Base-by-base conservation (phyloP, 2,888 invertebrate genomes). In the Ormyrus thymus region DNA sequence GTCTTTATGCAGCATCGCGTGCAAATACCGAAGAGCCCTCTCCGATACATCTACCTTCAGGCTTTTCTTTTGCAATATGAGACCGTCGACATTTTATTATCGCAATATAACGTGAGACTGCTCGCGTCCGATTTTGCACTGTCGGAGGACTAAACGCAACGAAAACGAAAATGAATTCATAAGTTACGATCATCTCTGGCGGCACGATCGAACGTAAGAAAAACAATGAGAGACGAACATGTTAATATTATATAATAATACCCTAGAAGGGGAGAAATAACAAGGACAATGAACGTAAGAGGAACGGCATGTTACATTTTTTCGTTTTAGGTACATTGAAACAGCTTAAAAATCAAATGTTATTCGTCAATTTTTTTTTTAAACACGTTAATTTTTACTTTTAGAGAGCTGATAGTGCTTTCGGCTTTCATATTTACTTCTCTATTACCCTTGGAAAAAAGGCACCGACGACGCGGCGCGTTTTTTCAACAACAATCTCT, bases 101-200 rank as follows among this genome's bases (percentile, higher is more conserved):
- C 66, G 74, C 68, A 78, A 71, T 66, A 66, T 66, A 78, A 76
- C 59, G 65, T 74, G 75, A 76, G 76, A 79, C 81, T 81, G 79
- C 66, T 77, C 77, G 79, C 77, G 79, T 76, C 79, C 81, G 81
- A 81, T 76, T 74, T 75, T 61, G 70, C 55, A 78, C 78, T 78
- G 71, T 73, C 77, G 76, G 79, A 81, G 79, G 81, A 79, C 81
- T 77, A 79, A 81, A 78, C 69, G 76, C 56, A 76, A 76, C 50
- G 53, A 7, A 76, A 71, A 78, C 15, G 13, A 69, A 78, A 73
- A 73, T 50, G 61, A 56, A 15, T 51, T 59, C 46, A 51, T 75
- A 59, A 58, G 59, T 76, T 72, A 68, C 74, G 56, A 76, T 71
- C 50, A 56, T 43, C 66, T 46, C 15, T 15, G 62, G 53, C 15